These are phyloP conservation scores for Pseudopipra pipra DNA, from an alignment of 2,113 vertebrate genomes.

Conservation along the genomic window DNA sequence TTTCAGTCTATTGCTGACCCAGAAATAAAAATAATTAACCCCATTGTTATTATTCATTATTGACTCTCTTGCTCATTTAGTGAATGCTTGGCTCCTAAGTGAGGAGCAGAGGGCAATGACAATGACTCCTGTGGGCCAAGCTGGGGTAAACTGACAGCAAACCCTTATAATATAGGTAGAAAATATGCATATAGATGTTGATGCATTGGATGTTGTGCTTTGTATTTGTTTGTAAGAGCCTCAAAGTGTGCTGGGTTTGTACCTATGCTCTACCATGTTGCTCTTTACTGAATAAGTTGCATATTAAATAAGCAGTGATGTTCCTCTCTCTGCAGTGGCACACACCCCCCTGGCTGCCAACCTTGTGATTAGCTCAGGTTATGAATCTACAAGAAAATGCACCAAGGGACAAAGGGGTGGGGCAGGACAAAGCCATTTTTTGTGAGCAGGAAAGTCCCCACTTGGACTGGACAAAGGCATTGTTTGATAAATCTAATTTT, in stretches of 20 bases:
- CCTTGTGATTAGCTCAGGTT: neutral
- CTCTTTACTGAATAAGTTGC: neutral
- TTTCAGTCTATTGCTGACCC: neutral
- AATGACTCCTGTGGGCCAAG: neutral
- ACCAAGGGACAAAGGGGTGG: rapidly evolving
- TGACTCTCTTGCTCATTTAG: neutral
- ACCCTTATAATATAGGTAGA: neutral
- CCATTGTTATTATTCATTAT: neutral
- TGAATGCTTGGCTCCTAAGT: neutral
- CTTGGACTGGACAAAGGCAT: neutral
- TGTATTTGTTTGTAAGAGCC: neutral
- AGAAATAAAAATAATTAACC: neutral
- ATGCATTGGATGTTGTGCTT: neutral
- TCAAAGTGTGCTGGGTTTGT: neutral
- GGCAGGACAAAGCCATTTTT: neutral
- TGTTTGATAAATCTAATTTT: neutral
- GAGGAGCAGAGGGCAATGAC: neutral
- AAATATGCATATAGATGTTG: neutral
- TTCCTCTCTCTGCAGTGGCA: neutral
- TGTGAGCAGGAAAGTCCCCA: neutral
- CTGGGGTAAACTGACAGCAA: neutral
- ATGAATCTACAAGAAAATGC: neutral
- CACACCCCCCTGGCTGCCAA: neutral
- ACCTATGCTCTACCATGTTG: neutral
- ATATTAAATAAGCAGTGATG: neutral